phyloP scores from a whole-genome alignment of 2,797 vertebrate genomes.

The Sphaeramia orbicularis region DNA sequence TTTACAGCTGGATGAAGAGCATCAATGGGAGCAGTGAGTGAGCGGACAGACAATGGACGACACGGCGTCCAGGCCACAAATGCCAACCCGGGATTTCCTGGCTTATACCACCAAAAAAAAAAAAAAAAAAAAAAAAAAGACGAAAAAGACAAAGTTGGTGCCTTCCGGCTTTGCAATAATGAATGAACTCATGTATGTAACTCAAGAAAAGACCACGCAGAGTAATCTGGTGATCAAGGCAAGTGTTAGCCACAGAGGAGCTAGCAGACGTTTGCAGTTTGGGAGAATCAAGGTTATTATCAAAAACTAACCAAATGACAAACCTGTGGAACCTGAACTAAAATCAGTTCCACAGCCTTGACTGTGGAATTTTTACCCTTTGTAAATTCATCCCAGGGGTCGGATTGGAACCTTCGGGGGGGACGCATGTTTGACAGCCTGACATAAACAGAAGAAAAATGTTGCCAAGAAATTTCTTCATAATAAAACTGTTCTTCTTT shows the following conservation, averaged over 20 bases:
- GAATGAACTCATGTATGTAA: slow-evolving; percentile 65
- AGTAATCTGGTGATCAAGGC: slow-evolving; percentile 36
- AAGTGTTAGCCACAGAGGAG: slow-evolving; percentile 34
- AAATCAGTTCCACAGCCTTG: no score
- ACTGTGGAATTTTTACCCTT: no score
- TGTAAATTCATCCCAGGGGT: no score
- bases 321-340: no score
- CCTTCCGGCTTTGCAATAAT: slow-evolving; percentile 61
- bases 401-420: no score
- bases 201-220: slow-evolving; percentile 30
- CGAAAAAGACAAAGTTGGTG: slow-evolving; percentile 24
- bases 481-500: no score
- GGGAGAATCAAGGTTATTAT: no score
- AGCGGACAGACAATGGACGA: slow-evolving; percentile 76
- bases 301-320: no score
- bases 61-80: slow-evolving; percentile 66
- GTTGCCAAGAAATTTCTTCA: no score
- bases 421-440: no score
- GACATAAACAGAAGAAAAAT: no score
- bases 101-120: slow-evolving; percentile 75
- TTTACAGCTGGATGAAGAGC: slow-evolving; percentile 87
- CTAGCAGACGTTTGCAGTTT: not conserved
- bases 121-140: no score
- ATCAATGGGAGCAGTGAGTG: slow-evolving; percentile 82
- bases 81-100: slow-evolving; percentile 84